phyloP scores from a whole-genome alignment of 2,888 invertebrate genomes.

The Tineola bisselliella region DNA sequence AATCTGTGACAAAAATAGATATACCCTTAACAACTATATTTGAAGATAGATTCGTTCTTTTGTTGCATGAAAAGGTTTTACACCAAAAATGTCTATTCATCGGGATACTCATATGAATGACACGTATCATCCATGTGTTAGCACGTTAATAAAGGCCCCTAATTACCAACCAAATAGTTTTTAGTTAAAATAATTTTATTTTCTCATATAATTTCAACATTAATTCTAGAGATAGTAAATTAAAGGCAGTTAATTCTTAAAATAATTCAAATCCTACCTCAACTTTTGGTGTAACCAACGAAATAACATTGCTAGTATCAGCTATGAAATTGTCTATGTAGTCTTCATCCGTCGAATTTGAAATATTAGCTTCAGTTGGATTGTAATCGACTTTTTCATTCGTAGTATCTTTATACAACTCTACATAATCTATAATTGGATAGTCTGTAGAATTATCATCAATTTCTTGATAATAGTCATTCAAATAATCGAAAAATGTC shows the following conservation, averaged over 20 bases:
- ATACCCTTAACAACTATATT: no score
- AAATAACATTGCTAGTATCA: not conserved
- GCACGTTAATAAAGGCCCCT: no score
- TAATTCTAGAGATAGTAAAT: no score
- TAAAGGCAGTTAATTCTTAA: no score
- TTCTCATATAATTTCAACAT: no score
- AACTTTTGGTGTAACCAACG: not conserved
- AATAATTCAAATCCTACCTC: not conserved
- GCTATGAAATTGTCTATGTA: not conserved
- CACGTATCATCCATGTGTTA: not conserved
- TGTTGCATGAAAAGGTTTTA: not conserved
- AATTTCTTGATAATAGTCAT: slow-evolving; percentile 24
- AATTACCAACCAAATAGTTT: no score
- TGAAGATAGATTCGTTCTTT: not conserved
- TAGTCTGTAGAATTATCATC: slow-evolving; percentile 47
- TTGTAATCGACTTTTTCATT: slow-evolving; percentile 35
- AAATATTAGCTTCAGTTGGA: slow-evolving; percentile 20
- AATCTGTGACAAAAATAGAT: no score
- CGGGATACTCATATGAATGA: not conserved
- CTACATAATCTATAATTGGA: slow-evolving; percentile 44
- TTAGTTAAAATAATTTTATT: no score
- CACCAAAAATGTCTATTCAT: not conserved
- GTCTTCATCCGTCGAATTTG: not conserved
- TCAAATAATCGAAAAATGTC: not conserved
- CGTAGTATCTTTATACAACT: slow-evolving; percentile 49